Evolutionary conservation across 2,797 vertebrate genomes (phyloP), one percentile per base, ranked within the genome.

Genomic region (Mallotus villosus): DNA sequence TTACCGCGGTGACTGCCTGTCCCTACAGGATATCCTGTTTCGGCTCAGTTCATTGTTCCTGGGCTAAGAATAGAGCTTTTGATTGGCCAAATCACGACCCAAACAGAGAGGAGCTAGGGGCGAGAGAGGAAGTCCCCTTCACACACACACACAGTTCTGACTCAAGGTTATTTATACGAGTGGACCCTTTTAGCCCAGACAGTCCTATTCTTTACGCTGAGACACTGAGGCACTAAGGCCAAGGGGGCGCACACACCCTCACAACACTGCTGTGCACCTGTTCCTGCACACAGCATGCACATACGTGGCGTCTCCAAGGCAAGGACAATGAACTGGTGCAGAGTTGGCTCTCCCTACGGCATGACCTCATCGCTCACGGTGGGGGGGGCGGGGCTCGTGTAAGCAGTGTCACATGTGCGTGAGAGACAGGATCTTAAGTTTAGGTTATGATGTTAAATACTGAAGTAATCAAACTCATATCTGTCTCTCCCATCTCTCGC

Each of bases 1-100:
- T 87, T 89, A 78, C 85, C 75, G 71, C 74, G 88, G 87, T 90
- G 88, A 92, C 89, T 82, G 81, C 79, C 77, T 81, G 90, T 91
- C 88, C 88, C 92, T 90, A 90, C 91, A 85, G 92, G 92, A 93
- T 90, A 85, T 94, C 92, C 91, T 91, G 91, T 68, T 89, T 78
- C 55, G 84, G 81, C 86, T 55, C 75, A 82, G 62, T 80, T 81
- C 82, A 88, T 93, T 94, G 92, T 94, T 85, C 73, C 9, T 1
- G 2, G 27, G 4, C 81, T 89, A 91, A 92, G 79, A 89, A 89
- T 87, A 90, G 75, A 46, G 46, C 0, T 76, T 90, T 87, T 88
- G 84, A 91, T 92, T 91, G 88, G 87, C 61, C 69, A 55, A 83
- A 82, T 86, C 72, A 68, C 63, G 71, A 75, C 58, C 66, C 55